Evolutionary conservation across 2,888 invertebrate genomes (phyloP), one percentile per base, ranked within the genome.

Genomic region (Caenorhabditis sulstoni): DNA sequence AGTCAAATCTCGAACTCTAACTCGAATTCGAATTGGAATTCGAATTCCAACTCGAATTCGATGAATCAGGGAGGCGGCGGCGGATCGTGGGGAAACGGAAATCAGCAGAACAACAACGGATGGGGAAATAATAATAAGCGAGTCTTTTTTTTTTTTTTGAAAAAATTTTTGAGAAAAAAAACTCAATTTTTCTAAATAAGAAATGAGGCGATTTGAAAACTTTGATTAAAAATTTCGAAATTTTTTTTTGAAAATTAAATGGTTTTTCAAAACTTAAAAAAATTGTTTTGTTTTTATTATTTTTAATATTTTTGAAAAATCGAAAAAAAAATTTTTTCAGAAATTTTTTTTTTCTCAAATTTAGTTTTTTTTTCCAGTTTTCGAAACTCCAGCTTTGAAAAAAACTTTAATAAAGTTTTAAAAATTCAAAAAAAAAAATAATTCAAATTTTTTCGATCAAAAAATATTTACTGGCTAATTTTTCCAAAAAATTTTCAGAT

Each of bases 61-160:
- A 66, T 53, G 18, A 52, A 50, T 29, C 23, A 49, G 20, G 70
- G 78, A 12, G 20, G 52, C 20, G 59, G 79, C 12, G 75, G 79
- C 18, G 76, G 80, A 47, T 66, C 71, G 20, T 80, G 80, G 80
- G 80, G 80, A 53, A 64, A 58, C 41, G 71, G 57, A 18, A 61
- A 61, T 39, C 14, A 29, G 11, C 53, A 47, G 20, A 80, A 80
- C 23, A 80, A 80, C 18, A 80, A 80, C 52, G 80, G 80, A 52
- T 80, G 80, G 80, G 80, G 80, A 41, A 41, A 41, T 11, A 80
- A 75, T 65, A 80, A 80, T 57, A 68, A 79, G 74, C 74, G 37
- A 67, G 66, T 39, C 9, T 16, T 53, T 44, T 9, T 14, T 18
- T 22, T 16, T 16, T 29, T 8, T 29, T 18, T 11, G 20, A n/a